Evolutionary conservation across 2,113 vertebrate genomes (phyloP), one percentile per base, ranked within the genome.

Genomic region (Phaethon lepturus): DNA sequence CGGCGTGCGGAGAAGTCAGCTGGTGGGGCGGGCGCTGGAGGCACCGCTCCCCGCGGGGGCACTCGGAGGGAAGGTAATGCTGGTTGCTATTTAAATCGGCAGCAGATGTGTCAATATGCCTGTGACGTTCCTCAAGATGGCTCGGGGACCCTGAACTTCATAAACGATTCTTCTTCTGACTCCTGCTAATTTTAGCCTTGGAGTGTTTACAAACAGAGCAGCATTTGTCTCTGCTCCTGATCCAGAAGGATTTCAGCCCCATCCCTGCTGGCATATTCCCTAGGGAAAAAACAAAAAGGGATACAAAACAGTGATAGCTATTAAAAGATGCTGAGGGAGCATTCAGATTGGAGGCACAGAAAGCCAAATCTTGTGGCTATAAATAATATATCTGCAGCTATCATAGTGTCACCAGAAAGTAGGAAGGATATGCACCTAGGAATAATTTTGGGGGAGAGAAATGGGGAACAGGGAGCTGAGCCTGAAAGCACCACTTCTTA

Each of bases 181-280:
- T 93, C 69, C 47, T 78, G 88, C 93, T 98, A 97, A 96, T 95
- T 94, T 95, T 93, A 94, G 90, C 83, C 94, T 78, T 55, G 73
- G 69, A 93, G 87, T 98, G 96, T 98, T 98, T 98, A 98, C 97
- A 98, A 97, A 98, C 97, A 98, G 95, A 93, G 91, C 82, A 82
- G 73, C 74, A 44, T 62, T 88, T 42, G 42, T 76, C 86, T 82
- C 73, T 23, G 71, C 91, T 91, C 81, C 84, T 62, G 86, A 74
- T 55, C 84, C 86, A 66, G 89, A 33, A 93, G 91, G 84, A 94
- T 85, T 85, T 63, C 69, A 93, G 77, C 67, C 91, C 84, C 25
- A 16, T 92, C 86, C 62, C 86, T 64, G 55, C 52, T 91, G 96
- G 89, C 89, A 47, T 10, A 18, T 74, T 85, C 95, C 90, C 81